A percentile compares a stretch with the other conserved stretches of the same genome.
phyloP scores from a whole-genome alignment of 1,140 invertebrate species.

The Cardiocondyla obscurior region DNA sequence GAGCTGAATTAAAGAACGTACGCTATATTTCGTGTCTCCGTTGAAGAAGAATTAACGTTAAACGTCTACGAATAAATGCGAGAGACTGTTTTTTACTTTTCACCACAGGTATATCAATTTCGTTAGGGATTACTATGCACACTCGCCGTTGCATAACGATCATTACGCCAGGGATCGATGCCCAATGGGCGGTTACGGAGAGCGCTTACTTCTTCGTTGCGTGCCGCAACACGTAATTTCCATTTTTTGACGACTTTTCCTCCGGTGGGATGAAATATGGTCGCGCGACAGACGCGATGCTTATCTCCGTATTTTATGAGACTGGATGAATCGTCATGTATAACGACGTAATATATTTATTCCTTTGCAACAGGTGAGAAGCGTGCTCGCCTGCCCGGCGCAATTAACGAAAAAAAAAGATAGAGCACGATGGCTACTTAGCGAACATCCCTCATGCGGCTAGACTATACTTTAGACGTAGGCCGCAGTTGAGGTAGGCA shows the following conservation, averaged over 20 bases:
- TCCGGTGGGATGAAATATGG: slow-evolving; percentile 24
- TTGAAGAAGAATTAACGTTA: not conserved
- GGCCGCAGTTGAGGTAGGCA: slow-evolving; percentile 36
- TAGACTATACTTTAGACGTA: slow-evolving; percentile 20
- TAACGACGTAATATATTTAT: slow-evolving; percentile 67
- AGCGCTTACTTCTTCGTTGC: not conserved
- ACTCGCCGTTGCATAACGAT: not conserved
- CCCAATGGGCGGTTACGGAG: not conserved
- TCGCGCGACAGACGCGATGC: slow-evolving; percentile 51
- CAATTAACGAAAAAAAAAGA: slow-evolving; percentile 64
- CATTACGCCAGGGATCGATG: not conserved
- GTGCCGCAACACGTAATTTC: slow-evolving; percentile 14
- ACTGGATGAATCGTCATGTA: slow-evolving; percentile 57
- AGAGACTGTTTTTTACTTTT: not conserved
- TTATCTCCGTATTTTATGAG: slow-evolving; percentile 67
- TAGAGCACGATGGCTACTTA: slow-evolving; percentile 58
- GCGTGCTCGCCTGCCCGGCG: slow-evolving; percentile 47
- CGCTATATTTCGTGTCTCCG: not conserved
- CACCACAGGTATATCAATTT: not conserved
- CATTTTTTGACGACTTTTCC: slow-evolving; percentile 30
- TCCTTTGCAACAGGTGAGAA: slow-evolving; percentile 71
- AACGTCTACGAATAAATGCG: not conserved
- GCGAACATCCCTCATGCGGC: slow-evolving; percentile 39
- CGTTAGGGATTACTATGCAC: not conserved
- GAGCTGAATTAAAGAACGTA: not conserved